Conservation (phyloP, 2,113 vertebrate genomes). For the Cyprinodon tularosa region DNA sequence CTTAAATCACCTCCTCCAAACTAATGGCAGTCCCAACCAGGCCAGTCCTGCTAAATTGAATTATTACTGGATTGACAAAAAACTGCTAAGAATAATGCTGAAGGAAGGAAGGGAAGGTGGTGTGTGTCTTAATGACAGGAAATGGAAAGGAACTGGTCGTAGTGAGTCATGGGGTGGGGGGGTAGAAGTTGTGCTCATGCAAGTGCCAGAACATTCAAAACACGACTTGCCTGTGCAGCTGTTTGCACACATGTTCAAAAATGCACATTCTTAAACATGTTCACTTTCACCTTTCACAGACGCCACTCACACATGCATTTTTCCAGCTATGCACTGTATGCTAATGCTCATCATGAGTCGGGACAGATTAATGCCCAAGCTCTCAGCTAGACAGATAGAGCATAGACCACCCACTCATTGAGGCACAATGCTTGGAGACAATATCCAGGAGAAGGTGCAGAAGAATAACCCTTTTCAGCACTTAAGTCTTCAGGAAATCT, state of each 20-base stretch:
- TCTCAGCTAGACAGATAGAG: conserved; percentile 58
- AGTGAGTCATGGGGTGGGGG: conserved; percentile 38
- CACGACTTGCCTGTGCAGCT: conserved; percentile 37
- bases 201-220: conserved; percentile 33
- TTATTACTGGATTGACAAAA: conserved; percentile 83
- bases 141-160: conserved; percentile 64
- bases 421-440: conserved; percentile 60
- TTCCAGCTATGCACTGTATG: conserved; percentile 55
- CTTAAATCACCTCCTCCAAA: conserved; percentile 81
- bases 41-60: conserved; percentile 80
- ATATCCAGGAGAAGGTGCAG: conserved; percentile 26
- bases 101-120: conserved; percentile 58
- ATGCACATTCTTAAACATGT: conserved; percentile 48
- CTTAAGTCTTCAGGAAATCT: conserved; percentile 27
- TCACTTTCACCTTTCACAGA: conserved; percentile 22
- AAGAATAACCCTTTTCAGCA: conserved; percentile 27
- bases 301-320: conserved; percentile 34
- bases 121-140: conserved; percentile 77
- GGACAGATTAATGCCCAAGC: conserved; percentile 60
- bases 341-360: conserved; percentile 77
- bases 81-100: conserved; percentile 77
- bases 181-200: conserved; percentile 38
- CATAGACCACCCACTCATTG: conserved; percentile 62
- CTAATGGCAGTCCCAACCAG: conserved; percentile 79
- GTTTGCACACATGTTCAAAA: conserved; percentile 30